These are phyloP conservation scores for Lepilemur septentrionalis DNA, from an alignment of 2,797 vertebrate genomes.

Conservation along the genomic window DNA sequence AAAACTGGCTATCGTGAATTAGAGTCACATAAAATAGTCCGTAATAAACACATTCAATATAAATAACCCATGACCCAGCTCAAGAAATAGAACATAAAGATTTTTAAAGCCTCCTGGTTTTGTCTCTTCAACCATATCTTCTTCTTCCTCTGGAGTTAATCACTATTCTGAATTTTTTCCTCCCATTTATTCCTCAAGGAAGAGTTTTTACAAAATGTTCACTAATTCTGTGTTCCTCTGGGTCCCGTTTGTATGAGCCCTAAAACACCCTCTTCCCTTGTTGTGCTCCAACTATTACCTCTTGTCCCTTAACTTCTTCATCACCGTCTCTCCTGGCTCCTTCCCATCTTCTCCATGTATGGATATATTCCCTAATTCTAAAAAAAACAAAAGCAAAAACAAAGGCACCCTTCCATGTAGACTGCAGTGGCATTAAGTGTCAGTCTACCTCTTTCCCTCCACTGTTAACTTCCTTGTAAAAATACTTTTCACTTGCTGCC, in stretches of 20 bases:
- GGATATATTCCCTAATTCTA: neutral
- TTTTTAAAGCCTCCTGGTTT: neutral
- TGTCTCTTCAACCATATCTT: neutral
- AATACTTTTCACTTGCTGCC: neutral
- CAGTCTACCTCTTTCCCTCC: neutral
- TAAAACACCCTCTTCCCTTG: fast-evolving
- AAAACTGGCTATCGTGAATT: neutral
- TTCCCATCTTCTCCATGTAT: neutral
- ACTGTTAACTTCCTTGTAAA: neutral
- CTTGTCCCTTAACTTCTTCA: neutral
- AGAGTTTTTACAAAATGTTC: neutral
- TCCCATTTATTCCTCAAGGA: neutral
- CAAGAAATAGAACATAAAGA: neutral
- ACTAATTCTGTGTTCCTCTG: fast-evolving
- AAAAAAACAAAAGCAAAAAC: neutral
- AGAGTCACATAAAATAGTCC: neutral
- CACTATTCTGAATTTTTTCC: neutral
- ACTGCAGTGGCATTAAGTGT: neutral
- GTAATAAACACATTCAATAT: fast-evolving
- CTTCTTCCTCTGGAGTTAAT: neutral
- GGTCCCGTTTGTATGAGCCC: fast-evolving
- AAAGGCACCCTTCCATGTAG: neutral
- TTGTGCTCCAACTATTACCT: neutral
- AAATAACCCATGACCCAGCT: neutral
- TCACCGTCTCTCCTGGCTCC: neutral